Evolutionary conservation across 2,797 vertebrate genomes (phyloP).

Genomic region (Avahi laniger): DNA sequence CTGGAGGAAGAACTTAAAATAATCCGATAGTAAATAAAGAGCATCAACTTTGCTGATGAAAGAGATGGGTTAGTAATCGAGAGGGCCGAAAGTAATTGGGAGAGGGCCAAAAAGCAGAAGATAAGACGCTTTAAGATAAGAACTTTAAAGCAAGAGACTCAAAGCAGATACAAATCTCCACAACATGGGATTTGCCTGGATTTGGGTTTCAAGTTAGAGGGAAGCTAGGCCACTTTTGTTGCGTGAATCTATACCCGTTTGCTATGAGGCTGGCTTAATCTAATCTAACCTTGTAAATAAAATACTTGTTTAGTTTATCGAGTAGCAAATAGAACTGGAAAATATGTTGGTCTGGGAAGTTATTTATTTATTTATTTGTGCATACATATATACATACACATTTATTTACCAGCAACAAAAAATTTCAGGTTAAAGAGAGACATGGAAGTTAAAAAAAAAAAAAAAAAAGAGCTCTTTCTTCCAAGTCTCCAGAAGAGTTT

Average conservation of each 20-base stretch:
- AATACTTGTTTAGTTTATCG: background rate
- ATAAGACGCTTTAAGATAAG: background rate
- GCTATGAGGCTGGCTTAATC: background rate
- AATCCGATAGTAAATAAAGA: background rate
- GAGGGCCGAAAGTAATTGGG: background rate
- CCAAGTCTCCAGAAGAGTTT: conserved; percentile 74
- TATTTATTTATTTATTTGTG: conserved; percentile 19
- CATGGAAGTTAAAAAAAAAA: background rate
- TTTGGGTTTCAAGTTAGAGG: background rate
- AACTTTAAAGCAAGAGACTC: background rate
- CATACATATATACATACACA: background rate
- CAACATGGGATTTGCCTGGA: background rate
- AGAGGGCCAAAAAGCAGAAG: background rate
- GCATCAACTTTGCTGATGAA: background rate
- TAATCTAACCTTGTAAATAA: background rate
- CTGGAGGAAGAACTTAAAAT: background rate
- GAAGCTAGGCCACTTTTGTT: background rate
- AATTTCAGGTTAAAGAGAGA: conserved; percentile 53
- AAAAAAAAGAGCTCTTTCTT: conserved; percentile 42
- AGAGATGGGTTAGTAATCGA: background rate
- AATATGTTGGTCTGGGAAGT: background rate
- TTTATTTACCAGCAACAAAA: conserved; percentile 6
- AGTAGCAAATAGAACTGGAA: background rate
- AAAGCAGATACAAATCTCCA: background rate
- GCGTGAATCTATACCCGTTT: background rate